phyloP scores from a whole-genome alignment of 2,113 vertebrate genomes.

The Halcyon senegalensis region DNA sequence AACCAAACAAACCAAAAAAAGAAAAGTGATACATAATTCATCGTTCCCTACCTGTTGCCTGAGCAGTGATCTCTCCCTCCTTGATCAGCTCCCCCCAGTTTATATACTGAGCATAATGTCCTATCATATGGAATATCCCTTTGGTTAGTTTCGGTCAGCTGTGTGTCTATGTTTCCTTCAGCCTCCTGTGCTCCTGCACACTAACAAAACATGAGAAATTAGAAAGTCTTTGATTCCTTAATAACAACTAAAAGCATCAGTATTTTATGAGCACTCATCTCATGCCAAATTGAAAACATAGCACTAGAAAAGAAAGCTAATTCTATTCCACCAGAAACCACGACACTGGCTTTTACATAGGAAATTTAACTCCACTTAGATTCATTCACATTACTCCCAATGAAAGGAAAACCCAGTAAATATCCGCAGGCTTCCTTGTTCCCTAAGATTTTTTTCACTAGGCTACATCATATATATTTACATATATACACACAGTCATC shows the following conservation, averaged over 20 bases:
- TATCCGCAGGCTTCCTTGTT: neutral
- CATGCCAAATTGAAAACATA: neutral
- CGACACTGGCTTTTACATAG: neutral
- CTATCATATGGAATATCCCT: neutral
- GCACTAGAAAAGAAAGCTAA: neutral
- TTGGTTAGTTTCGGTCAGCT: neutral
- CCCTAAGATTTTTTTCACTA: neutral
- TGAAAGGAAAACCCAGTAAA: neutral
- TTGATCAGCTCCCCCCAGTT: neutral
- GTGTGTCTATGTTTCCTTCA: neutral
- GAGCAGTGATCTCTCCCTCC: neutral
- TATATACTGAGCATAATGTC: neutral
- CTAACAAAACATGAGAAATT: neutral
- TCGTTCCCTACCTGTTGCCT: neutral
- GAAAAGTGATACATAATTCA: neutral
- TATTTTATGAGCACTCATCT: neutral
- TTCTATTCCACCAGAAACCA: neutral
- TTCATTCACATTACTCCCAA: neutral
- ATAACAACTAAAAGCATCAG: neutral
- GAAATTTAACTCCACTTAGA: neutral
- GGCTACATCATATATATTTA: rapidly evolving
- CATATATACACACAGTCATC: neutral
- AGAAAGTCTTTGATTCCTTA: neutral
- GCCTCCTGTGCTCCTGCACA: neutral
- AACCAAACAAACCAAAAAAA: neutral